Evolutionary conservation across 2,797 vertebrate species (phyloP).

Genomic region (Lepidocolaptes lacrymiger): DNA sequence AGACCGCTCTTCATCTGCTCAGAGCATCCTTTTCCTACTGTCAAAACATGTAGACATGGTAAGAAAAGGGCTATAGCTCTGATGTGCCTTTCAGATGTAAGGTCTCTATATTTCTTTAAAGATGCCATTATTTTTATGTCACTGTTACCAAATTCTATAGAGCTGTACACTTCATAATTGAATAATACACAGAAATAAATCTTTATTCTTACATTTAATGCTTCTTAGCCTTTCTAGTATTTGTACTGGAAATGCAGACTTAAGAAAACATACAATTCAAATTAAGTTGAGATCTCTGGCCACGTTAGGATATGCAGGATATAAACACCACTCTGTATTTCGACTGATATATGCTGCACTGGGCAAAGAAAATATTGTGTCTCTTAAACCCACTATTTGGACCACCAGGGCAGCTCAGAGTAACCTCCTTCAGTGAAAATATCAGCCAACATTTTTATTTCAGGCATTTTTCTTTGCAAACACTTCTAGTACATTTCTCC

Average conservation of each 20-base stretch:
- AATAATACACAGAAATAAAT: not conserved
- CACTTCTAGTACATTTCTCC: not conserved
- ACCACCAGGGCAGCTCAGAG: not conserved
- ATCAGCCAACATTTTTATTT: not conserved
- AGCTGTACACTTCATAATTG: not conserved
- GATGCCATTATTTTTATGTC: not conserved
- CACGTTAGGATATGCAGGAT: not conserved
- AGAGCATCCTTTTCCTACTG: not conserved
- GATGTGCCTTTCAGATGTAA: not conserved
- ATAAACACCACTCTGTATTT: not conserved
- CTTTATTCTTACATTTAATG: not conserved
- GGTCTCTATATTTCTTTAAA: not conserved
- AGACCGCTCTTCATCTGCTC: not conserved
- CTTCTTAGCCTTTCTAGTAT: not conserved
- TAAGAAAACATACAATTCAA: not conserved
- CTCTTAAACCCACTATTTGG: not conserved
- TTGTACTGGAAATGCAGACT: not conserved
- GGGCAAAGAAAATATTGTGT: not conserved
- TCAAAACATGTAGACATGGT: not conserved
- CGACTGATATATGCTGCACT: not conserved
- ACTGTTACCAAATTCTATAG: not conserved
- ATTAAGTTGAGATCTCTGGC: fast-evolving
- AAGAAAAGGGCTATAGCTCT: not conserved
- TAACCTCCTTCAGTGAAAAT: not conserved
- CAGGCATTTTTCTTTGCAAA: not conserved